These are phyloP conservation scores for Limonius californicus DNA, from an alignment of 1,140 invertebrate species.

Conservation along the genomic window DNA sequence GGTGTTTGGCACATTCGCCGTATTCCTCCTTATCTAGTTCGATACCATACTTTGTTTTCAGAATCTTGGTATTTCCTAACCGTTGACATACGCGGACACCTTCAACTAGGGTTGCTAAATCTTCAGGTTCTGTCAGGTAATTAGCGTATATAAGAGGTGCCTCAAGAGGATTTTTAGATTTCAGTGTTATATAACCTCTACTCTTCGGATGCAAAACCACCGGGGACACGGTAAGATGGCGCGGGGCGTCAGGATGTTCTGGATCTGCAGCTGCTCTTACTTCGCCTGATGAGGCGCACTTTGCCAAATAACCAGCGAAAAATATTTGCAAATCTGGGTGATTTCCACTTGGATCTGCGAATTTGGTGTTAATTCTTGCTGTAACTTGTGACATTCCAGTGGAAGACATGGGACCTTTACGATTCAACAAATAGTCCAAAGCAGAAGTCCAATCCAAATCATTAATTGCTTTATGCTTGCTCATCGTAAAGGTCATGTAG, in stretches of 20 bases:
- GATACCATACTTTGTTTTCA: slow-evolving; percentile 68
- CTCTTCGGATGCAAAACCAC: slow-evolving; percentile 76
- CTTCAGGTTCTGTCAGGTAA: slow-evolving; percentile 73
- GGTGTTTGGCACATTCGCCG: slow-evolving; percentile 50
- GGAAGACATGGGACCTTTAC: slow-evolving; percentile 57
- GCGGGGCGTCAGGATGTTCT: slow-evolving; percentile 45
- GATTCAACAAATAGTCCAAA: slow-evolving; percentile 58
- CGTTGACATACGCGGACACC: slow-evolving; percentile 59
- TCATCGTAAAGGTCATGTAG: slow-evolving; percentile 50
- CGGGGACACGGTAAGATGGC: slow-evolving; percentile 61
- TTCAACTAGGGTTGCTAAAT: slow-evolving; percentile 69
- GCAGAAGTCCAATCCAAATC: slow-evolving; percentile 59
- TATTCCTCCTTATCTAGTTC: slow-evolving; percentile 50
- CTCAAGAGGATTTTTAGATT: slow-evolving; percentile 70
- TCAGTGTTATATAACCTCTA: slow-evolving; percentile 68
- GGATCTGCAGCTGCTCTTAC: slow-evolving; percentile 47
- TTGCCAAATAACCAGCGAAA: slow-evolving; percentile 62
- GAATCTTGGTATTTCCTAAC: slow-evolving; percentile 62
- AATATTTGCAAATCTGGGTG: slow-evolving; percentile 66
- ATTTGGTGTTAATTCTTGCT: slow-evolving; percentile 57
- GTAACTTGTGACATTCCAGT: slow-evolving; percentile 57
- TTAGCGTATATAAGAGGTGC: slow-evolving; percentile 82
- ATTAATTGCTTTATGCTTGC: slow-evolving; percentile 53
- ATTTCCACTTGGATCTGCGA: slow-evolving; percentile 50
- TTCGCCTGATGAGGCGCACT: slow-evolving; percentile 56